phyloP scores from a whole-genome alignment of 2,797 vertebrate genomes.

The Myiothlypis chrysogaster region DNA sequence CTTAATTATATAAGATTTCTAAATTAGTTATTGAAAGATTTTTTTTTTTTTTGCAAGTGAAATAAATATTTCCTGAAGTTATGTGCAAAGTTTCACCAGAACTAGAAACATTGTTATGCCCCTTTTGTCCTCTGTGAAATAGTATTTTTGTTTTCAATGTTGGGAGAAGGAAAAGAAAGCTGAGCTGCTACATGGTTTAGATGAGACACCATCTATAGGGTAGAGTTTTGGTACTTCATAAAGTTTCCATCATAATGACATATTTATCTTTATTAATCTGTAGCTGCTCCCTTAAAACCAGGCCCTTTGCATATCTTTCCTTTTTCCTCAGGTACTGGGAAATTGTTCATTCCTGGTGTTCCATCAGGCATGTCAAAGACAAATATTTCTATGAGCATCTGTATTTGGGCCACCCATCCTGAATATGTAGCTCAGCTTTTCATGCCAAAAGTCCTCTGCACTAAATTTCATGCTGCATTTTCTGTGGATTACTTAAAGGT shows the following conservation, averaged over 20 bases:
- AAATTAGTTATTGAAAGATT: background rate
- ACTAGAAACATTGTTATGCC: background rate
- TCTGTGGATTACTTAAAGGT: constrained; percentile 8
- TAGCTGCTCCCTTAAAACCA: constrained; percentile 9
- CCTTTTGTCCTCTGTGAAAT: background rate
- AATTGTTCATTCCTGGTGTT: constrained; percentile 50
- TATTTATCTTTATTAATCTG: background rate
- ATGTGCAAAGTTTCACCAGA: background rate
- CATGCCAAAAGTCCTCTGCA: background rate
- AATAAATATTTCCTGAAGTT: background rate
- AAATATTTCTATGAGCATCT: constrained; percentile 59
- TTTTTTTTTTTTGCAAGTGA: background rate
- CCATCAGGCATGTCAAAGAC: constrained; percentile 49
- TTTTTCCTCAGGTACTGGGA: background rate
- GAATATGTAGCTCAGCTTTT: constrained; percentile 4
- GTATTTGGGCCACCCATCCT: constrained; percentile 54
- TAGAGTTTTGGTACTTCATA: background rate
- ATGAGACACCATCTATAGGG: background rate
- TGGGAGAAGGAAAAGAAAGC: background rate
- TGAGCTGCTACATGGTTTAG: background rate
- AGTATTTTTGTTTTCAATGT: background rate
- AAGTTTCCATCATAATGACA: background rate
- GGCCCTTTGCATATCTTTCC: background rate
- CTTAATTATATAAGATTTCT: background rate
- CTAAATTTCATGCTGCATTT: constrained; percentile 46